A percentile compares a stretch with the other conserved stretches of the same genome.
Conservation (phyloP, 2,113 vertebrate genomes). For the Callipepla californica region DNA sequence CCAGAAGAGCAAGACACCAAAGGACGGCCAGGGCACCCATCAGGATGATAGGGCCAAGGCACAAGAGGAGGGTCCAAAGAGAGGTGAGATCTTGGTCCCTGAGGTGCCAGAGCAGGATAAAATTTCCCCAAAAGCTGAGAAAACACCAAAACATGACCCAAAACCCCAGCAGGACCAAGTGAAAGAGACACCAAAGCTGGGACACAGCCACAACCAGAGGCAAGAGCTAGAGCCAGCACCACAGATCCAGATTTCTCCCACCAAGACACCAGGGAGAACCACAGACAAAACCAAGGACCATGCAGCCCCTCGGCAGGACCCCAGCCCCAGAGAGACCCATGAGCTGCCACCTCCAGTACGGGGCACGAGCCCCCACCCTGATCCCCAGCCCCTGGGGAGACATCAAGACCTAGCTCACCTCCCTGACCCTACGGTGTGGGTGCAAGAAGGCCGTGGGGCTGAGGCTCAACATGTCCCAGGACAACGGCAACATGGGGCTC, state of each 20-base stretch:
- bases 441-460: rapidly evolving
- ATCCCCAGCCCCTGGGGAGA: neutral
- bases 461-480: neutral
- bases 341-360: neutral
- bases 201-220: neutral
- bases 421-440: neutral
- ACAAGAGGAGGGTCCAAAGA: neutral
- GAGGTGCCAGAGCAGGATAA: neutral
- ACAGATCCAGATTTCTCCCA: neutral
- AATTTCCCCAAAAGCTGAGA: neutral
- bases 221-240: neutral
- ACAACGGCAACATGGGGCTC: neutral
- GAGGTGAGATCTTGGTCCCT: neutral
- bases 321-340: neutral
- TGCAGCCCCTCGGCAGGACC: neutral
- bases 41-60: neutral
- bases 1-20: neutral
- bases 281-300: neutral
- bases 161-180: neutral
- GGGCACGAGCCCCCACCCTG: rapidly evolving
- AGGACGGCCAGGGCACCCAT: neutral
- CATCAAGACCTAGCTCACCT: rapidly evolving
- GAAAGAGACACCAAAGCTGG: neutral
- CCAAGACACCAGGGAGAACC: neutral
- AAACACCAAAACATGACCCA: neutral